phyloP scores from a whole-genome alignment of 2,113 vertebrate genomes.

The Aramus guarauna region DNA sequence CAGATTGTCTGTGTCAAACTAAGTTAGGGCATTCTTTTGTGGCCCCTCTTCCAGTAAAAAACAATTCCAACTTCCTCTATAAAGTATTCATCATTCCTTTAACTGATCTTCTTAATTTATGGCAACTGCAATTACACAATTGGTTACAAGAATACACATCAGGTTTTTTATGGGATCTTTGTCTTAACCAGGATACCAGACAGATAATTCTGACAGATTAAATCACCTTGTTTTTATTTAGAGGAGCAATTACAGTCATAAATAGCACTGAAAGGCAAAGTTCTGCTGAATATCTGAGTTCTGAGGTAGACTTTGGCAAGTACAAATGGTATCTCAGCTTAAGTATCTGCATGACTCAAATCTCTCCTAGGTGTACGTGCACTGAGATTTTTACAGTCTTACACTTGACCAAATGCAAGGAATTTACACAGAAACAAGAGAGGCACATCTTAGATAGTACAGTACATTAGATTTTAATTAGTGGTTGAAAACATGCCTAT shows the following conservation, averaged over 20 bases:
- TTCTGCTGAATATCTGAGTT: not conserved
- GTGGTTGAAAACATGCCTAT: not conserved
- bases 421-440: not conserved
- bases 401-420: not conserved
- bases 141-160: not conserved
- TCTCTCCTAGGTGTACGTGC: not conserved
- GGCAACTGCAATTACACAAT: not conserved
- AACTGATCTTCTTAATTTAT: not conserved
- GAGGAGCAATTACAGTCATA: not conserved
- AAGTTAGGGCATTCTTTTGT: not conserved
- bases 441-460: not conserved
- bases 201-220: not conserved
- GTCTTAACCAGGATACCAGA: not conserved
- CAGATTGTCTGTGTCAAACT: not conserved
- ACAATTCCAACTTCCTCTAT: not conserved
- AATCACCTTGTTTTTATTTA: not conserved
- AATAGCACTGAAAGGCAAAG: not conserved
- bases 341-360: not conserved
- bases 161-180: not conserved
- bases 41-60: not conserved
- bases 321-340: not conserved
- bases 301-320: not conserved
- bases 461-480: not conserved
- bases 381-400: not conserved
- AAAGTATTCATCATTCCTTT: not conserved